Conservation (phyloP, 2,797 vertebrate genomes). For the Chelonia mydas region DNA sequence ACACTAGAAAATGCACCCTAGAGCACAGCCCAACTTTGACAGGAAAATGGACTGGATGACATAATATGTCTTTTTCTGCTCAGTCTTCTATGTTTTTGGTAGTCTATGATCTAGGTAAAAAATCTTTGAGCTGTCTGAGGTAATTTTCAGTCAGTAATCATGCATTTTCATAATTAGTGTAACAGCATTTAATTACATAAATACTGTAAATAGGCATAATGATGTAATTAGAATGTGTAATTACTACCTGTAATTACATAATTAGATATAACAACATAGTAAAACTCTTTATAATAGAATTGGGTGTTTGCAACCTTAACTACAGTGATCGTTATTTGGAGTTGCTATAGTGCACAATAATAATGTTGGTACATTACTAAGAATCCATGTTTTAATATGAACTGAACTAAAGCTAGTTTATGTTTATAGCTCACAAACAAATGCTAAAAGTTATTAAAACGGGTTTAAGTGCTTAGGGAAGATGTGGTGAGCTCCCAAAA, state of each 20-base stretch:
- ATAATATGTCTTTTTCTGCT: neutral
- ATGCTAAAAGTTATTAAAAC: neutral
- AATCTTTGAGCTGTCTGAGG: constrained; percentile 36
- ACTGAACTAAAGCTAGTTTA: neutral
- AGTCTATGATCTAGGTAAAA: constrained; percentile 5
- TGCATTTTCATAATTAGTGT: constrained; percentile 68
- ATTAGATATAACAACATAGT: constrained; percentile 58
- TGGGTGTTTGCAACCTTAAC: neutral
- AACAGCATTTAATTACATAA: constrained; percentile 66
- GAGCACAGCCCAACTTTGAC: neutral
- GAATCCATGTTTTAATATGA: neutral
- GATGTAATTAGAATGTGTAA: constrained; percentile 62
- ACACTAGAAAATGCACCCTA: neutral
- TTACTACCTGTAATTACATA: constrained; percentile 64
- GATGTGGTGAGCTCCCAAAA: neutral
- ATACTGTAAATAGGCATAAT: constrained; percentile 71
- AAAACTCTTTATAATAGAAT: constrained; percentile 15
- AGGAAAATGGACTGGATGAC: neutral
- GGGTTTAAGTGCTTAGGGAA: neutral
- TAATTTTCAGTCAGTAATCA: constrained; percentile 57
- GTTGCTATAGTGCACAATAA: neutral
- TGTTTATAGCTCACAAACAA: neutral
- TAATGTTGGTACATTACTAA: neutral
- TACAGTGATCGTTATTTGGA: neutral
- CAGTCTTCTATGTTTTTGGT: neutral